These are phyloP conservation scores for Cheilosia urbana DNA, from an alignment of 2,888 invertebrate species.

Conservation along the genomic window DNA sequence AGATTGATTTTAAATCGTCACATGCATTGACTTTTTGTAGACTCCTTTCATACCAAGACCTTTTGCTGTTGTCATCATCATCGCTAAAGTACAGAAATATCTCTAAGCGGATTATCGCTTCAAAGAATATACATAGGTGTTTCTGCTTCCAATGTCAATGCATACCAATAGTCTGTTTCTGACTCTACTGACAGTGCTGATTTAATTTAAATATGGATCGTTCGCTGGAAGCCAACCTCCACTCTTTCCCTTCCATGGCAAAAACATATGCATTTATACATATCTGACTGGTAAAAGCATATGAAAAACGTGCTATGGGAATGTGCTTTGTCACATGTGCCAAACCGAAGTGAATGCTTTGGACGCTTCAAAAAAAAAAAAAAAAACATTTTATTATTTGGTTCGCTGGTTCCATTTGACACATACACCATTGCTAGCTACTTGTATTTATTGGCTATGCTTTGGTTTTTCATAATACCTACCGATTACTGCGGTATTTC, in stretches of 20 bases:
- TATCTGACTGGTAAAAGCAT: constrained; percentile 11
- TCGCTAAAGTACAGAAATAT: constrained; percentile 30
- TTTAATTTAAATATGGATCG: constrained; percentile 11
- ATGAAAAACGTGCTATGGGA: constrained; percentile 45
- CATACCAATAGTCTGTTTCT: neutral
- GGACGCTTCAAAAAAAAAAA: neutral
- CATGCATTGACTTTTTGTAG: neutral
- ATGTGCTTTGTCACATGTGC: constrained; percentile 55
- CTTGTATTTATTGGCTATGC: too few species aligned
- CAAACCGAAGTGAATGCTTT: neutral
- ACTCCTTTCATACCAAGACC: constrained; percentile 30
- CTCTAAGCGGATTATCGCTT: neutral
- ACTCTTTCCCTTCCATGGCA: neutral
- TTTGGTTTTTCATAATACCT: too few species aligned
- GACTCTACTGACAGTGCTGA: constrained; percentile 7
- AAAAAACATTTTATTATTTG: neutral
- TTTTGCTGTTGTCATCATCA: constrained; percentile 13
- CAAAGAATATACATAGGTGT: neutral
- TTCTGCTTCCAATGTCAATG: neutral
- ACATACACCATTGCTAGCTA: too few species aligned
- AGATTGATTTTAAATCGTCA: constrained; percentile 2
- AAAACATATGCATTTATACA: constrained; percentile 26
- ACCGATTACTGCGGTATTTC: neutral
- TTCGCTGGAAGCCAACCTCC: neutral
- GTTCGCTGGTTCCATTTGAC: neutral